Evolutionary conservation across 2,113 vertebrate genomes (phyloP).

Genomic region (Leptobrachium ailaonicum): DNA sequence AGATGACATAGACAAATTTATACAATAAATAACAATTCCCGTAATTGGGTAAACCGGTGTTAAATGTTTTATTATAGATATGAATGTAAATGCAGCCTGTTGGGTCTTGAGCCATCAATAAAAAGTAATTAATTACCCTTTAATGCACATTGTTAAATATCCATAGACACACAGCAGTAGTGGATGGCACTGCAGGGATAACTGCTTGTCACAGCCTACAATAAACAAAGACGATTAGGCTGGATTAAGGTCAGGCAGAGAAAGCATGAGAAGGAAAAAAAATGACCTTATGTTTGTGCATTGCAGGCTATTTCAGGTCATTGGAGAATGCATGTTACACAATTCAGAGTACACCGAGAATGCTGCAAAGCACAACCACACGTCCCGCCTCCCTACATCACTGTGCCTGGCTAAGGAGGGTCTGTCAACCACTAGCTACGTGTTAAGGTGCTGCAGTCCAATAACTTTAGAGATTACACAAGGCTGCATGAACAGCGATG

Average conservation of each 20-base stretch:
- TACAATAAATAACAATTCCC: too few relatives aligned
- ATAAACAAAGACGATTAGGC: slow-evolving; percentile 35
- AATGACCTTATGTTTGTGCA: slow-evolving; percentile 31
- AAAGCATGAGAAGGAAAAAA: slow-evolving; percentile 40
- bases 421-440: too few relatives aligned
- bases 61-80: too few relatives aligned
- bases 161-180: not conserved
- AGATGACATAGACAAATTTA: too few relatives aligned
- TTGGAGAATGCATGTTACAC: not conserved
- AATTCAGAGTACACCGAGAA: too few relatives aligned
- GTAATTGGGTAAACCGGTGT: too few relatives aligned
- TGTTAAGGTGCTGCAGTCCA: too few relatives aligned
- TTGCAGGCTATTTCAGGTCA: slow-evolving; percentile 34
- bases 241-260: slow-evolving; percentile 44
- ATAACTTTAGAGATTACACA: too few relatives aligned
- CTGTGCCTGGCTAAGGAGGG: too few relatives aligned
- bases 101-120: slow-evolving; percentile 1
- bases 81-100: not conserved
- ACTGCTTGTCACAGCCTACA: slow-evolving; percentile 38
- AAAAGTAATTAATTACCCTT: slow-evolving; percentile 13
- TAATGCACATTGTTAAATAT: slow-evolving; percentile 4
- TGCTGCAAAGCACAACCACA: too few relatives aligned
- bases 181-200: slow-evolving; percentile 20
- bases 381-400: too few relatives aligned
- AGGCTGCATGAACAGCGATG: too few relatives aligned